phyloP scores from a whole-genome alignment of 23 tunicate genomes.

The Ascidia mentula region DNA sequence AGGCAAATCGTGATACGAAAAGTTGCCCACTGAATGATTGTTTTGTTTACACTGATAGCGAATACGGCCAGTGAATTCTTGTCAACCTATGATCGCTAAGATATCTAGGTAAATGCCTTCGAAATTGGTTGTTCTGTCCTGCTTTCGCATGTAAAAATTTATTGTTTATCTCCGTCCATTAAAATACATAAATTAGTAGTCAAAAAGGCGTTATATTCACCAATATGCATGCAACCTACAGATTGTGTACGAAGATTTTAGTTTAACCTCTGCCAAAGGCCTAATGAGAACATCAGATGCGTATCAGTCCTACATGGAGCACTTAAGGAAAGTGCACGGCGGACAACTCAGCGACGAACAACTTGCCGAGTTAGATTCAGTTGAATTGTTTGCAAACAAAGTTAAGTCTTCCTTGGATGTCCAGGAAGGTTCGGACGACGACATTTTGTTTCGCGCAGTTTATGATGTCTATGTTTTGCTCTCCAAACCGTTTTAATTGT shows the following conservation, averaged over 20 bases:
- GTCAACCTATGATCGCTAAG: no score
- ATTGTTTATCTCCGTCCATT: no score
- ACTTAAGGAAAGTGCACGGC: neutral
- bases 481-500: no score
- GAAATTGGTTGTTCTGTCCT: neutral
- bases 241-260: neutral
- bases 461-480: neutral
- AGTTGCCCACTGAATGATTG: no score
- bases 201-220: no score
- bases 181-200: no score
- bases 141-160: neutral
- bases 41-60: no score
- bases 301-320: neutral
- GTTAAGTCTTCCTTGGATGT: neutral
- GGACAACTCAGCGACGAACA: neutral
- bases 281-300: neutral
- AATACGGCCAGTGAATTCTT: no score
- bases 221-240: no score
- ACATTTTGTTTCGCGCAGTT: neutral
- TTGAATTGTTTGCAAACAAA: neutral
- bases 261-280: neutral
- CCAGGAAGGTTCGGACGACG: neutral
- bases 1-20: no score
- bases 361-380: neutral
- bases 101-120: no score